phyloP scores from a whole-genome alignment of 1,140 invertebrate species.

The Drosophila aff. region DNA sequence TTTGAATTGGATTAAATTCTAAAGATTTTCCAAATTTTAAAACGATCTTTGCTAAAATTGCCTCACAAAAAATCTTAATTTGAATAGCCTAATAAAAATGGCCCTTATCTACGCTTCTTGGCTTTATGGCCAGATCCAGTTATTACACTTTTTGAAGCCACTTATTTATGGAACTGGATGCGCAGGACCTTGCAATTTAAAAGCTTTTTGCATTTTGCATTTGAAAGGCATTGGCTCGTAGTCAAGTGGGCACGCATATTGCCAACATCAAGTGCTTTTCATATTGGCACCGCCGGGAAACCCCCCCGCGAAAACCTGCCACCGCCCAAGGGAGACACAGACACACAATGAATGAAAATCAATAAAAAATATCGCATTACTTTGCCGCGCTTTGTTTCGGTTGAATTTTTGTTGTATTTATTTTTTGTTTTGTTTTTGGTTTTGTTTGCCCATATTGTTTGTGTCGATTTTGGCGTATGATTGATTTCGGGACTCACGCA shows the following conservation, averaged over 20 bases:
- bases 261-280: constrained; percentile 72
- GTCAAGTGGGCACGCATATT: constrained; percentile 72
- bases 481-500: constrained; percentile 64
- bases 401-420: constrained; percentile 19
- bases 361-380: constrained; percentile 81
- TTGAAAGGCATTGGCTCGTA: constrained; percentile 33
- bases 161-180: constrained; percentile 6
- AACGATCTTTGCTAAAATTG: background rate
- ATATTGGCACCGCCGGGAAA: constrained; percentile 22
- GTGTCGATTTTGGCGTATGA: constrained; percentile 76
- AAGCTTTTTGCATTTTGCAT: constrained; percentile 34
- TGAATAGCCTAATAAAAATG: background rate
- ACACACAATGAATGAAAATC: constrained; percentile 68
- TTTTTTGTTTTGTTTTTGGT: constrained; percentile 3
- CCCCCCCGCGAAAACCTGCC: constrained; percentile 1
- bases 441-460: constrained; percentile 41
- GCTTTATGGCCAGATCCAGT: background rate
- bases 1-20: background rate
- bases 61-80: background rate
- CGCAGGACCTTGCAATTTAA: constrained; percentile 13
- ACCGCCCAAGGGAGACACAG: constrained; percentile 4
- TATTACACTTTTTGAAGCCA: constrained; percentile 1
- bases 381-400: constrained; percentile 61
- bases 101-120: background rate
- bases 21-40: background rate